Percentiles rank a stretch among this genome's conserved stretches.
phyloP scores from a whole-genome alignment of 2,888 invertebrate species.

The Cryptops parisi region DNA sequence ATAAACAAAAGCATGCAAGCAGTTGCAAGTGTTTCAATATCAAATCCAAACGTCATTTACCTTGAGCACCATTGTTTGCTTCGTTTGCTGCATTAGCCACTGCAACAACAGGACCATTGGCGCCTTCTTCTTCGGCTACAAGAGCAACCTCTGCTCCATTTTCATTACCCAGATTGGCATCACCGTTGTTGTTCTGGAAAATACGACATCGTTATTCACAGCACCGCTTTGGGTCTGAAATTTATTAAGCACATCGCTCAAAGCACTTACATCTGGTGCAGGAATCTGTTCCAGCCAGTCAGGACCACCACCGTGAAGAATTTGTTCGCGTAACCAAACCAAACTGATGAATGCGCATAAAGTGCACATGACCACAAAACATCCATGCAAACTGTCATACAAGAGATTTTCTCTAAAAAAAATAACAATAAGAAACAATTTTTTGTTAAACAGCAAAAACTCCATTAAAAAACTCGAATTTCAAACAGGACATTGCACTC shows the following conservation, averaged over 20 bases:
- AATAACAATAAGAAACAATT: no score
- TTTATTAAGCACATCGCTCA: no score
- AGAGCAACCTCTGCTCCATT: conserved; percentile 17
- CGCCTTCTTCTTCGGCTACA: conserved; percentile 14
- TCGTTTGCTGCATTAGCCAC: conserved; percentile 26
- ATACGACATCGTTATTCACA: no score
- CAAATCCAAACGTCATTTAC: conserved; percentile 20
- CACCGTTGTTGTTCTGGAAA: conserved; percentile 17
- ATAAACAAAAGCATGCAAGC: no score
- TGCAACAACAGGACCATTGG: conserved; percentile 21
- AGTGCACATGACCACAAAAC: conserved; percentile 92
- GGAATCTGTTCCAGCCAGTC: conserved; percentile 69
- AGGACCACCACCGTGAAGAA: conserved; percentile 91
- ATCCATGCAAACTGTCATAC: conserved; percentile 89
- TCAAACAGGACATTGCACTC: conserved; percentile 24
- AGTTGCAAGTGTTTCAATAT: no score
- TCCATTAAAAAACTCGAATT: neutral
- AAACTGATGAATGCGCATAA: conserved; percentile 90
- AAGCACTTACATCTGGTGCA: conserved; percentile 1
- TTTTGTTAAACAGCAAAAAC: no score
- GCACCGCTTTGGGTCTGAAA: no score
- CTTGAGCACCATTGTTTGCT: conserved; percentile 30
- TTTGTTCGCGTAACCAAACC: conserved; percentile 96
- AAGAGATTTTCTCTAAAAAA: conserved; percentile 58
- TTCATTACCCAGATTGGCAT: conserved; percentile 13